Base-by-base conservation (phyloP, 37 sponge, comb jelly and placozoan genomes). In the Tethya wilhelma region DNA sequence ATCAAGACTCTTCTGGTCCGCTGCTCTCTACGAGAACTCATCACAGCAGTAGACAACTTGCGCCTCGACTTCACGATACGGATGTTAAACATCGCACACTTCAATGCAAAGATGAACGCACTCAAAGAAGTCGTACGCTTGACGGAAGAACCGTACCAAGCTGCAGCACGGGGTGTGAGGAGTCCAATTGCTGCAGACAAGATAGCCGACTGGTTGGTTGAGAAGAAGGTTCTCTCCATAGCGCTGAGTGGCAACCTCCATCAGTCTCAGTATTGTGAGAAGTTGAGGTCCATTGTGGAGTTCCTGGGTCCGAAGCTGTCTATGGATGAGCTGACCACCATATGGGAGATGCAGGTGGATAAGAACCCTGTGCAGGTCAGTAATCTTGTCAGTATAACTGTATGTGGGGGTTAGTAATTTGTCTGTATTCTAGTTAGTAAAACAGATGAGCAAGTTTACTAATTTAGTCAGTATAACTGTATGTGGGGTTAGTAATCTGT, bases 31-130 rank as follows among this genome's bases (percentile, higher is more conserved):
- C 56, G 76, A 37, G 91, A 87, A 23, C 29, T 74, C 19, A 74
- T 79, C 0, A 31, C 70, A 43, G 64, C 58, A 17, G 69, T 96
- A 38, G 96, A 98, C 69, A 59, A 76, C 0, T 63, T 98, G 38
- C 64, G 99, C 0, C 75, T 98, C 45, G 79, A 82, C 56, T 89
- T 75, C 26, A 92, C 94, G 5, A 53, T 89, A 20, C 60, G 90
- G 31, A 96, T 96, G 96, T 74, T 96, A 7, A 88, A 96, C 65
- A 95, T 87, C 17, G 85, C 99, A 6, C 99, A 98, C 73, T 98
- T 96, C 77, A 98, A 93, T 78, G 92, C 96, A 38, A 98, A 96
- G 75, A 98, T 98, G 99, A 98, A 98, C 57, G 94, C 91, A 22
- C 88, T 98, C 33, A 98, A 93, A 46, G 98, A 98, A 87, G 91